These are phyloP conservation scores for Drosophila pseudotakahashii DNA, from an alignment of 2,888 invertebrate species.

Conservation along the genomic window DNA sequence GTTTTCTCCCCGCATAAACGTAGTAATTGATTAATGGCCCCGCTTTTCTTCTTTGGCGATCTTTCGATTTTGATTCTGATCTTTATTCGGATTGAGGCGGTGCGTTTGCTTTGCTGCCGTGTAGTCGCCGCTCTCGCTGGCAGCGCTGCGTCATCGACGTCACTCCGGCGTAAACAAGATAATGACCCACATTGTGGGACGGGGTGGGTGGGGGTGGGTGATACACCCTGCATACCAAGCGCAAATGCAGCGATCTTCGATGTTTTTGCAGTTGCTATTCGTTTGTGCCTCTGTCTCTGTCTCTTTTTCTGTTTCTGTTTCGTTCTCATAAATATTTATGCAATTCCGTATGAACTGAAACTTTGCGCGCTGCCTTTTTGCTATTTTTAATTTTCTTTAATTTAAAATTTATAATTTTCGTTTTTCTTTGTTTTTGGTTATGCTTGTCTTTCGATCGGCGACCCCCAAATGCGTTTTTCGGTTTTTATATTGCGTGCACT, in stretches of 20 bases:
- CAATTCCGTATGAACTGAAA: constrained; percentile 18
- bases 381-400: constrained; percentile 27
- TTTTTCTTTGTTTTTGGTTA: constrained; percentile 12
- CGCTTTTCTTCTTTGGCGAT: background rate
- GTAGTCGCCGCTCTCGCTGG: constrained; percentile 15
- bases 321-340: constrained; percentile 36
- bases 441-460: constrained; percentile 27
- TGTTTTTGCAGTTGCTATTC: constrained; percentile 15
- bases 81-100: constrained; percentile 16
- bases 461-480: constrained; percentile 47
- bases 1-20: constrained; percentile 6
- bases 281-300: constrained; percentile 1
- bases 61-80: background rate
- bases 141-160: constrained; percentile 49
- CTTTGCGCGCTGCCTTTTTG: constrained; percentile 18
- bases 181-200: constrained; percentile 71
- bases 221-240: constrained; percentile 52
- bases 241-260: constrained; percentile 40
- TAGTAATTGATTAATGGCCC: constrained; percentile 1
- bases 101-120: constrained; percentile 15
- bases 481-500: constrained; percentile 35
- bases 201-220: constrained; percentile 2
- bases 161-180: constrained; percentile 70
- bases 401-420: constrained; percentile 12
- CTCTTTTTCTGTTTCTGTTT: background rate